A percentile compares a stretch with the other conserved stretches of the same genome.
Conservation (phyloP, 1,140 invertebrate species). For the Anoplolepis gracilipes region DNA sequence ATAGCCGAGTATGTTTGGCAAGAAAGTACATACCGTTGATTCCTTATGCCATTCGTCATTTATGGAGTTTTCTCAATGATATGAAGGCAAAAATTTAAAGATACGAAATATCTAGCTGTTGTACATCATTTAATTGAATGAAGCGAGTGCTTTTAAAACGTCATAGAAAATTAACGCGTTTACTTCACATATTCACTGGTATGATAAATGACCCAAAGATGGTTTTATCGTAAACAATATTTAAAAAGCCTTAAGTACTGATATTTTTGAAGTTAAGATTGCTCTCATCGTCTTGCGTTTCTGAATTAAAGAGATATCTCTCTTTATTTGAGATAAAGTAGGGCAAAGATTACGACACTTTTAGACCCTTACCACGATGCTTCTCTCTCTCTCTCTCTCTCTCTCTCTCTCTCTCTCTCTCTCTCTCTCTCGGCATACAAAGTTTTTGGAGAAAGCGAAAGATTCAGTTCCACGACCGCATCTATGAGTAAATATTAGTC, state of each 20-base stretch:
- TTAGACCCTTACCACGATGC: neutral
- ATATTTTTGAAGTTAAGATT: neutral
- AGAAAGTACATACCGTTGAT: conserved; percentile 4
- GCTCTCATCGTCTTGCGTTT: neutral
- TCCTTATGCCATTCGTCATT: conserved; percentile 26
- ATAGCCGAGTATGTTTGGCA: conserved; percentile 10
- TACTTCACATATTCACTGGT: neutral
- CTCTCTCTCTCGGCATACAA: neutral
- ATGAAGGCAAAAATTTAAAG: neutral
- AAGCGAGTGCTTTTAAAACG: neutral
- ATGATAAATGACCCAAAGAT: neutral
- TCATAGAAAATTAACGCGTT: neutral
- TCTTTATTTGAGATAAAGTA: conserved; percentile 4
- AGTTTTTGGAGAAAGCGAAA: conserved; percentile 13
- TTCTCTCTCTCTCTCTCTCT: too few species aligned
- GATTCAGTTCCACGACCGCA: conserved; percentile 5
- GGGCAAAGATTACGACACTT: conserved; percentile 35
- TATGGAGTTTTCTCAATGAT: neutral
- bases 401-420: too few species aligned
- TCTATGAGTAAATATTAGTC: conserved; percentile 27
- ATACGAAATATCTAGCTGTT: neutral
- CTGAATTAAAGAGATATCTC: conserved; percentile 29
- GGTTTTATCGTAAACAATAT: neutral
- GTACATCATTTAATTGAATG: neutral
- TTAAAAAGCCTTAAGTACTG: neutral